Evolutionary conservation across 2,113 vertebrate species (phyloP), one percentile per base, ranked within the genome.

Genomic region (Redunca redunca): DNA sequence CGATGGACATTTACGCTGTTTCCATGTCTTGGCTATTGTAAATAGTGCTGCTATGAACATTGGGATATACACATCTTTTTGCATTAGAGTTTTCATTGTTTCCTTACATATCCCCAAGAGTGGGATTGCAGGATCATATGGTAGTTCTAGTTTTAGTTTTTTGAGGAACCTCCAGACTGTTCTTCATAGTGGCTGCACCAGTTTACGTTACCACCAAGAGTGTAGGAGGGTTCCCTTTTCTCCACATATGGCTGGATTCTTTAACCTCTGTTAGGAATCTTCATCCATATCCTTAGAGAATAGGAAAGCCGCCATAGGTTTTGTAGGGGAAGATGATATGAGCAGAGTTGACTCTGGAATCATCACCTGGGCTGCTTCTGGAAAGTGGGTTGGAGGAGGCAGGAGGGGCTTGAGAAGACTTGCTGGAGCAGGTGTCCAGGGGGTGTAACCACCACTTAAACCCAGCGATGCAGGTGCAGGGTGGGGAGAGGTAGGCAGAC

Each of bases 381-480:
- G 16, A 30, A 11, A 58, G 43, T 23, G 83, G 48, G 12, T 15
- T 48, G 53, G 23, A 48, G 30, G 25, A 62, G n/a, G 19, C 21
- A 11, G 91, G 36, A 8, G 55, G 3, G 3, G 50, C 46, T 28
- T 85, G 33, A 48, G 67, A 62, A 23, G 26, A 7, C 1, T 25
- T 28, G 17, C 55, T 6, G 12, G 30, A 57, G n/a, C 36, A 23
- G 13, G 21, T 36, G 33, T 82, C 43, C 83, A 4, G 58, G 26
- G 71, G 6, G 81, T 28, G 17, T 1, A 21, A 33, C 9, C 2
- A 3, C 21, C 43, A 7, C 19, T 48, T 13, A 26, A 57, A 40
- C 12, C 17, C 10, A 16, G 48, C 2, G 19, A 2, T 23, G 30
- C 1, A 21, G 7, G 67, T 40, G 12, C 26, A n/a, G 5, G 2